Percentiles rank a stretch among this genome's conserved stretches.
Conservation (phyloP, 2,888 invertebrate genomes). For the Lampropteryx suffumata region DNA sequence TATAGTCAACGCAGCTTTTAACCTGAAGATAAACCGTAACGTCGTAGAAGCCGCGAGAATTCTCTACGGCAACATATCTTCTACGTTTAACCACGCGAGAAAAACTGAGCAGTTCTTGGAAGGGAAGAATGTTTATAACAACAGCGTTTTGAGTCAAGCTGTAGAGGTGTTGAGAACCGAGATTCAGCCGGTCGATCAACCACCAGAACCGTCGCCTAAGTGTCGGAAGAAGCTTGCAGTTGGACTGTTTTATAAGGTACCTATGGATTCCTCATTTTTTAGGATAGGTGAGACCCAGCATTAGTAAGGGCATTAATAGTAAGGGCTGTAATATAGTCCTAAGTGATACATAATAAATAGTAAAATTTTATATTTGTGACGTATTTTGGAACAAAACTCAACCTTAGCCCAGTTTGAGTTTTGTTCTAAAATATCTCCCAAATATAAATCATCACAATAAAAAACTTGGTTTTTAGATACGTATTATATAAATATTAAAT, state of each 20-base stretch:
- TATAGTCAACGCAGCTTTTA: conserved; percentile 89
- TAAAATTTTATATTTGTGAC: too few species aligned
- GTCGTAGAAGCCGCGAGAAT: conserved; percentile 72
- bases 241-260: conserved; percentile 90
- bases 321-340: too few species aligned
- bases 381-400: too few species aligned
- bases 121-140: conserved; percentile 67
- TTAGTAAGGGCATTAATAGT: too few species aligned
- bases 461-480: too few species aligned
- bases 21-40: conserved; percentile 80
- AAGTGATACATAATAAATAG: too few species aligned
- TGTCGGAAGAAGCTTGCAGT: conserved; percentile 88
- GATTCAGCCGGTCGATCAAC: conserved; percentile 83
- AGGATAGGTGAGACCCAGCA: too few species aligned
- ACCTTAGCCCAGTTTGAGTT: too few species aligned
- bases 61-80: conserved; percentile 86
- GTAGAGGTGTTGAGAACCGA: conserved; percentile 81
- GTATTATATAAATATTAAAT: too few species aligned
- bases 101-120: conserved; percentile 79
- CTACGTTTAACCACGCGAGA: conserved; percentile 81
- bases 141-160: conserved; percentile 69
- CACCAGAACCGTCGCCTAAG: conserved; percentile 86
- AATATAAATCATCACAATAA: too few species aligned
- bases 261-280: too few species aligned
- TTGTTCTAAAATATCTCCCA: too few species aligned